A percentile compares a stretch with the other conserved stretches of the same genome.
Conservation (phyloP, 2,113 vertebrate genomes). For the Sula dactylatra region DNA sequence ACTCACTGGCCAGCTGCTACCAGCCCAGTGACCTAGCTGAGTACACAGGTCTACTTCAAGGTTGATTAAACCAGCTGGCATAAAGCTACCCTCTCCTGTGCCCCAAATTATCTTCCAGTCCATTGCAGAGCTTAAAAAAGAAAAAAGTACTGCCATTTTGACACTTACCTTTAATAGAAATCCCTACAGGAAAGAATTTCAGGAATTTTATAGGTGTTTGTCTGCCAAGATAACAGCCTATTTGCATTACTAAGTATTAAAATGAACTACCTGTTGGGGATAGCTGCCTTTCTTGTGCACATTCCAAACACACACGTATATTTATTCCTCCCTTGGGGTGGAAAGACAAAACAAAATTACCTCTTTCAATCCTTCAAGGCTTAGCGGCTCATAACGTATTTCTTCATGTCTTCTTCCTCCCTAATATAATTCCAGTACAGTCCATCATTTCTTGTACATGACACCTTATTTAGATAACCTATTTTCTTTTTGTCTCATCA, state of each 20-base stretch:
- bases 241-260: not conserved
- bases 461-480: not conserved
- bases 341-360: not conserved
- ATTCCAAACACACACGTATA: not conserved
- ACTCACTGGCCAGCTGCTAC: not conserved
- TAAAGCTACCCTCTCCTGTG: not conserved
- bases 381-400: not conserved
- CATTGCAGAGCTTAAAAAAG: not conserved
- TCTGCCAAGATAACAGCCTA: not conserved
- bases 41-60: not conserved
- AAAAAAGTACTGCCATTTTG: not conserved
- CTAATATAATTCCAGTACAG: not conserved
- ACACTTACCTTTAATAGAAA: not conserved
- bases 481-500: not conserved
- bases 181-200: not conserved
- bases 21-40: not conserved
- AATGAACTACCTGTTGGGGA: not conserved
- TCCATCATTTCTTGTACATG: not conserved
- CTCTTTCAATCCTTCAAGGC: not conserved
- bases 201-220: not conserved
- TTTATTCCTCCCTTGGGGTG: not conserved
- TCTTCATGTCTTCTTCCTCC: not conserved
- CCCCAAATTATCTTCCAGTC: not conserved
- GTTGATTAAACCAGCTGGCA: not conserved
- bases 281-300: not conserved